A percentile compares a stretch with the other conserved stretches of the same genome.
phyloP scores from a whole-genome alignment of 1,140 invertebrate genomes.

The Microplitis demolitor region DNA sequence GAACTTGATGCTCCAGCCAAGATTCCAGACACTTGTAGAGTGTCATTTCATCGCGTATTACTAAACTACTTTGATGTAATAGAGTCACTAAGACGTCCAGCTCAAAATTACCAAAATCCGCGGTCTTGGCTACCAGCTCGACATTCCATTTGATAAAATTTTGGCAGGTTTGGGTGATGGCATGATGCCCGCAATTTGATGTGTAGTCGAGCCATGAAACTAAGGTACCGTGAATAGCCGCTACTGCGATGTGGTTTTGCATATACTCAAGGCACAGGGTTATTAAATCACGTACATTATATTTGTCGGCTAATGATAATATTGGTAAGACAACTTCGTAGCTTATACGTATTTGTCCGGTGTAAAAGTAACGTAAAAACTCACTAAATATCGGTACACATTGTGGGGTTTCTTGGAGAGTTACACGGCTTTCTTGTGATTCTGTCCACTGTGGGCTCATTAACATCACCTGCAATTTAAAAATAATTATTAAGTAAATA shows the following conservation, averaged over 20 bases:
- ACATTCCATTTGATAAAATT: constrained; percentile 94
- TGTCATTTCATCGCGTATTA: constrained; percentile 88
- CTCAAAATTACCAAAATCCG: constrained; percentile 84
- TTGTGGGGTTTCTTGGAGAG: constrained; percentile 82
- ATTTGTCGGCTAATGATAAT: constrained; percentile 89
- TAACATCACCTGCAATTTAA: constrained; percentile 78
- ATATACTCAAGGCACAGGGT: constrained; percentile 85
- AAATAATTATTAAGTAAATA: constrained; percentile 2
- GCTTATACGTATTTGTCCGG: constrained; percentile 85
- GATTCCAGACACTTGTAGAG: constrained; percentile 78
- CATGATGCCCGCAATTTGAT: constrained; percentile 77
- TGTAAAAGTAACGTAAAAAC: constrained; percentile 91
- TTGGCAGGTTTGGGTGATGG: constrained; percentile 76
- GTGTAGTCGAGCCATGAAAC: constrained; percentile 92
- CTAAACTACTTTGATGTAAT: constrained; percentile 83
- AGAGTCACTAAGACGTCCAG: constrained; percentile 78
- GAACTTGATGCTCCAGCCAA: constrained; percentile 74
- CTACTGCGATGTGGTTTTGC: constrained; percentile 83
- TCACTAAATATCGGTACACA: constrained; percentile 85
- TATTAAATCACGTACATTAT: constrained; percentile 89
- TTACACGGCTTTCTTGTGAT: constrained; percentile 81
- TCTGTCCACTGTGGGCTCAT: constrained; percentile 94
- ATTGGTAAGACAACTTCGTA: constrained; percentile 83
- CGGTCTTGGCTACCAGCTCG: constrained; percentile 77
- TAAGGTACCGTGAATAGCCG: constrained; percentile 77